Base-by-base conservation (phyloP, 1,140 invertebrate species). In the Delia radicum region DNA sequence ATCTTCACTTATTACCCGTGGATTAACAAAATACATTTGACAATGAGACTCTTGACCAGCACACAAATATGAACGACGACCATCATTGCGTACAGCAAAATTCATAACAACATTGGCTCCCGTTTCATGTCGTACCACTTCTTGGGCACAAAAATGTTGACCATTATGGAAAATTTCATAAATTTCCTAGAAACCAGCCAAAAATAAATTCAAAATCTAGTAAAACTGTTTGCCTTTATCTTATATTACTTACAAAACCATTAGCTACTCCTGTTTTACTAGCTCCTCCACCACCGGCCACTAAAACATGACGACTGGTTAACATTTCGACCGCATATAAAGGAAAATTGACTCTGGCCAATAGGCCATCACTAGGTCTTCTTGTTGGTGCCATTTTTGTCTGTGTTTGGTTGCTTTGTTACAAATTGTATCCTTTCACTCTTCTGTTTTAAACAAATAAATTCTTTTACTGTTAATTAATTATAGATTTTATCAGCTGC, bases 181-280 rank as follows among this genome's bases (percentile, higher is more conserved):
- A 81, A 97, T 94, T 91, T 97, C 95, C 95, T 96, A 81, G 2
- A 82, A 78, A n/a, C n/a, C n/a, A n/a, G n/a, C n/a, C n/a, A n/a
- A n/a, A n/a, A n/a, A n/a, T n/a, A n/a, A 78, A 78, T 87, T 86
- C 24, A 73, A 27, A 13, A 42, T 26, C 1, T 28, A 1, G 15
- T 2, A 69, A 27, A n/a, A 37, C 28, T 77, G 79, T 78, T 42
- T 77, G 1, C 12, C 2, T n/a, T 62, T 13, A 15, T 42, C 21
- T 48, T 10, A 61, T 21, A 12, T 61, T 29, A 90, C 93, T 91
- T 88, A 95, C 96, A 89, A 99, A 96, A 87, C 95, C 95, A 91
- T 99, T 99, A 18, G 93, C 92, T 75, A 99, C 94, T 26, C 97
- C 97, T 61, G 96, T 98, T 88, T 97, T 98, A 21, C 96, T 93